These are phyloP conservation scores for Crossocerus cetratus DNA, from an alignment of 2,888 invertebrate species.

Conservation along the genomic window DNA sequence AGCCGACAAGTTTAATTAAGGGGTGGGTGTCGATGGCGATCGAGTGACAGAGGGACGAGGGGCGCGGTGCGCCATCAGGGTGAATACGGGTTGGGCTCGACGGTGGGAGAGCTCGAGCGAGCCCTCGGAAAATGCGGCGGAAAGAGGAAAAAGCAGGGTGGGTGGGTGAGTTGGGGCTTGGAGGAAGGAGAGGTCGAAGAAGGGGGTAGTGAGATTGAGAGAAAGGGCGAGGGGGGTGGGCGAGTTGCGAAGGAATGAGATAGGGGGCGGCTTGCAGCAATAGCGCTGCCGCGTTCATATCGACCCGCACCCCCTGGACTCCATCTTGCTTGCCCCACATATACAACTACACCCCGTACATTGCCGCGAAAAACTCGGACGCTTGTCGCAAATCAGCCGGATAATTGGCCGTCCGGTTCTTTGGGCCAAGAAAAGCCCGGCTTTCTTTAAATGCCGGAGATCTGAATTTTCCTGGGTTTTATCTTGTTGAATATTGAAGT, in stretches of 20 bases:
- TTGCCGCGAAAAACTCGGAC: background rate
- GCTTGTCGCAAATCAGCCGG: conserved; percentile 25
- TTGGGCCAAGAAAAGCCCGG: background rate
- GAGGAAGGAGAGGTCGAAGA: conserved; percentile 14
- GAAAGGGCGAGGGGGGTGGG: conserved; percentile 44
- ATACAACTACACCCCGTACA: conserved; percentile 39
- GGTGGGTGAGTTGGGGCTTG: background rate
- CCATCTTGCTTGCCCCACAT: conserved; percentile 73
- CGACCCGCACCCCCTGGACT: conserved; percentile 67
- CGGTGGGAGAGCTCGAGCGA: no score
- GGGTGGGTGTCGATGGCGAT: conserved; percentile 30
- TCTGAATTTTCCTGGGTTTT: no score
- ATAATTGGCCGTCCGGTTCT: conserved; percentile 26
- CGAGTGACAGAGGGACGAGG: conserved; percentile 25
- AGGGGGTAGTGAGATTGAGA: conserved; percentile 19
- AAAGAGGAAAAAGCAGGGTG: background rate
- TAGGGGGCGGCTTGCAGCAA: conserved; percentile 63
- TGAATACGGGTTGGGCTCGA: background rate
- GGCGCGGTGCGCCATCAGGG: background rate
- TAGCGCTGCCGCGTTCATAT: conserved; percentile 73
- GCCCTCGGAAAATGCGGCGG: no score
- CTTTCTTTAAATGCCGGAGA: no score
- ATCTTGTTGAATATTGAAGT: no score
- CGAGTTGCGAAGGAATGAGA: conserved; percentile 30
- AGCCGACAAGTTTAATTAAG: conserved; percentile 31